Conservation (phyloP, 2,888 invertebrate species). For the Pollenia labialis region DNA sequence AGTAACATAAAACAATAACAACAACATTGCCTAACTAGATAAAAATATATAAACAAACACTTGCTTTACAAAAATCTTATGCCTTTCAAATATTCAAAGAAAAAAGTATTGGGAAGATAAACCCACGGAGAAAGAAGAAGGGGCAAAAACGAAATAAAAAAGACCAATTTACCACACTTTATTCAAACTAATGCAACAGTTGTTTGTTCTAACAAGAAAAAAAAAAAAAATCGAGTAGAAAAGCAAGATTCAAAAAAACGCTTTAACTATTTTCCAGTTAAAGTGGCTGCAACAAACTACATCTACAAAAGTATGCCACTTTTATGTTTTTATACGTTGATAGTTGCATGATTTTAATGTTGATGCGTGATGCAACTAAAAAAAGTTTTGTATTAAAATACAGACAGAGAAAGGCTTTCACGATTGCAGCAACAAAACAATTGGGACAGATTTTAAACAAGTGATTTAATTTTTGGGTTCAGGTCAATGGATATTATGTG, state of each 20-base stretch:
- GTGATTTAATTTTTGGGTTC: conserved; percentile 63
- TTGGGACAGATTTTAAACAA: conserved; percentile 65
- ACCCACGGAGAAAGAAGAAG: not conserved
- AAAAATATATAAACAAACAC: conserved; percentile 28
- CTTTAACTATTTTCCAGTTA: conserved; percentile 5
- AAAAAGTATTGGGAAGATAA: conserved; percentile 25
- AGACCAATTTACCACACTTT: conserved; percentile 48
- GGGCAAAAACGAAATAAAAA: not conserved
- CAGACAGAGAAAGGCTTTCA: conserved; percentile 20
- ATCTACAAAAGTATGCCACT: conserved; percentile 51
- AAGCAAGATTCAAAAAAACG: not conserved
- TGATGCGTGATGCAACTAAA: conserved; percentile 69
- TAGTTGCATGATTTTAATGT: conserved; percentile 63
- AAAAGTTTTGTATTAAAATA: conserved; percentile 5
- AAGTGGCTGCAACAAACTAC: conserved; percentile 10
- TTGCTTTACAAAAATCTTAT: conserved; percentile 32
- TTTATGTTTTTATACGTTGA: conserved; percentile 34
- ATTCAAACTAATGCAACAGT: conserved; percentile 56
- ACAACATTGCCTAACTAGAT: not conserved
- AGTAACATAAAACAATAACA: conserved; percentile 38
- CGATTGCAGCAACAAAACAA: conserved; percentile 39
- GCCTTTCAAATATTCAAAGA: not conserved
- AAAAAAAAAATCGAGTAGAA: not conserved
- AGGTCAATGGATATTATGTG: conserved; percentile 59
- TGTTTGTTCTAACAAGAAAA: not conserved